Conservation (phyloP, 2,888 invertebrate genomes). For the Temnothorax ravouxi region DNA sequence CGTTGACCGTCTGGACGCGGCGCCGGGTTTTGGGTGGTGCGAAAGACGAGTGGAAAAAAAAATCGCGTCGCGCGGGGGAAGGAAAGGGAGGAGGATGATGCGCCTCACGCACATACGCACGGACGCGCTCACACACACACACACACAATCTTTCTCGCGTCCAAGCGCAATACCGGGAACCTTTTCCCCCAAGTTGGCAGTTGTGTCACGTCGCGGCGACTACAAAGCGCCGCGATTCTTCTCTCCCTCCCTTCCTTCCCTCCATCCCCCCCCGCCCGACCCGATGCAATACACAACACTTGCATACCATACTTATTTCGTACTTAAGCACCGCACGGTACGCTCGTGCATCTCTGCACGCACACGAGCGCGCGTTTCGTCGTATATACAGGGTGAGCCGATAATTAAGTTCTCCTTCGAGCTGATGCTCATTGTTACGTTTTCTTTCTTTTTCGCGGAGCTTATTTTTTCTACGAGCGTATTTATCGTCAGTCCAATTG, state of each 20-base stretch:
- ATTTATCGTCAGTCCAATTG: background rate
- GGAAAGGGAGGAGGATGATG: slow-evolving; percentile 63
- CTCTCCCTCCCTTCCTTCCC: background rate
- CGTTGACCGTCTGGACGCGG: slow-evolving; percentile 80
- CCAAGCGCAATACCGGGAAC: slow-evolving; percentile 83
- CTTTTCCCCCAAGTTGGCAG: slow-evolving; percentile 83
- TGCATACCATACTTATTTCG: slow-evolving; percentile 79
- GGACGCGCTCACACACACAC: too few relatives aligned
- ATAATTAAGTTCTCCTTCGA: slow-evolving; percentile 36
- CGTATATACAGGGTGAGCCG: slow-evolving; percentile 33
- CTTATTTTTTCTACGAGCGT: background rate
- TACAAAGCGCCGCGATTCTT: slow-evolving; percentile 81
- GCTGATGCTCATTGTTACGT: background rate
- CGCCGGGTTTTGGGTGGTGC: slow-evolving; percentile 42
- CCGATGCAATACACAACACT: slow-evolving; percentile 74
- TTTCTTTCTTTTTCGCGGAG: background rate
- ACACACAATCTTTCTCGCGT: slow-evolving; percentile 58
- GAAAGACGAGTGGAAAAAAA: slow-evolving; percentile 6
- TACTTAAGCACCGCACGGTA: slow-evolving; percentile 77
- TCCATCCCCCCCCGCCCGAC: background rate
- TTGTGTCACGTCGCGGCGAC: slow-evolving; percentile 86
- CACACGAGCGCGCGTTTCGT: slow-evolving; percentile 54
- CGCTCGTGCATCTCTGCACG: slow-evolving; percentile 70
- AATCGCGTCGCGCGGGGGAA: slow-evolving; percentile 13
- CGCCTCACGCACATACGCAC: slow-evolving; percentile 12